Conservation (phyloP, 2,888 invertebrate genomes). For the Acanthococcus lagerstroemiae region DNA sequence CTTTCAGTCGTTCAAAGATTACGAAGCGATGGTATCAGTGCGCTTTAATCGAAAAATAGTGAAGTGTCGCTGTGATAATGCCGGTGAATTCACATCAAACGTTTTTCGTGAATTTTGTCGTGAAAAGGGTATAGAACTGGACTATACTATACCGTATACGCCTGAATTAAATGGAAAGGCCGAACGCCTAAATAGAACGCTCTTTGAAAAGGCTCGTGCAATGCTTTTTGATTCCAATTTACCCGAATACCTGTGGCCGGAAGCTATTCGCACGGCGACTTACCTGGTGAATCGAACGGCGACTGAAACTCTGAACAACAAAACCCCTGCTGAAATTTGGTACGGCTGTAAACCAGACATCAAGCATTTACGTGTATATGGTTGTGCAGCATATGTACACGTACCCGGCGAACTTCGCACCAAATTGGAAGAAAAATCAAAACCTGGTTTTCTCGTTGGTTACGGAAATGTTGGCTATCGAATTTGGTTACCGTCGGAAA, state of each 20-base stretch:
- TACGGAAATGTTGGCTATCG: background rate
- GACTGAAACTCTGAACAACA: background rate
- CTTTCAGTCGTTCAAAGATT: background rate
- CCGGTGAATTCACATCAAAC: background rate
- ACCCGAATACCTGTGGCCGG: background rate
- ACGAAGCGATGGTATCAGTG: conserved; percentile 6
- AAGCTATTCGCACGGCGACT: background rate
- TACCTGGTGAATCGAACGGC: background rate
- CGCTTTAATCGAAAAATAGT: background rate
- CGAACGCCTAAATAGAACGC: conserved; percentile 1
- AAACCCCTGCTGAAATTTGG: conserved; percentile 2
- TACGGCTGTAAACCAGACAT: background rate
- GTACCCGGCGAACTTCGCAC: background rate
- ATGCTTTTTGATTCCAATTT: background rate
- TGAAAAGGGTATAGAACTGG: too few relatives aligned
- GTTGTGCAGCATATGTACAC: background rate
- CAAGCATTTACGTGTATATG: background rate
- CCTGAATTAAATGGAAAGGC: too few relatives aligned
- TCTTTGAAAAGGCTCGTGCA: background rate
- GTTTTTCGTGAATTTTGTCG: too few relatives aligned
- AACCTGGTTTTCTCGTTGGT: background rate
- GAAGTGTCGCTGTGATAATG: background rate
- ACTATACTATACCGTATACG: too few relatives aligned
- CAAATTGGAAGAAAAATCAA: background rate
- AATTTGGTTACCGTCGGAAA: background rate